Evolutionary conservation across 2,888 invertebrate species (phyloP), one percentile per base, ranked within the genome.

Genomic region (Punctoribates punctum): DNA sequence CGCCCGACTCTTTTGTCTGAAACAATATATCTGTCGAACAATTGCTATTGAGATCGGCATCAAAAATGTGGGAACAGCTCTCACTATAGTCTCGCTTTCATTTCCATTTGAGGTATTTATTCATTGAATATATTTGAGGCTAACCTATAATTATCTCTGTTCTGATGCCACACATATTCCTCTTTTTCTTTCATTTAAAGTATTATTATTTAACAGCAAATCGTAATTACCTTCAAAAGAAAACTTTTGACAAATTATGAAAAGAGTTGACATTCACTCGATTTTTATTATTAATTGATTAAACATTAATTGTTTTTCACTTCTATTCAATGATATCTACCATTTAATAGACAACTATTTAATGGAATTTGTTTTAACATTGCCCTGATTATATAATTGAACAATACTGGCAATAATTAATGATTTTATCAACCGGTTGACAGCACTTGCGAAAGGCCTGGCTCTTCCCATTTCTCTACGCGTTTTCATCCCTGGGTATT

Each of bases 41-140:
- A 81, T 83, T 42, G 82, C 81, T 74, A 79, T 83, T 54, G 83
- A 83, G 77, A 82, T 82, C 3, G 82, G 83, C 38, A 81, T 82
- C 34, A 83, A 83, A 75, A 83, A 83, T 76, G 82, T 82, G 34
- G 82, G 82, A 0, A 79, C 83, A 25, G 83, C 83, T 27, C 80
- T 83, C 78, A 82, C 83, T 11, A 79, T 83, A 70, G 79, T 83
- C 15, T 81, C 81, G 25, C 76, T 83, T 34, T 81, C 82, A 9
- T 83, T 81, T 74, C 80, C 81, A 11, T 67, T 80, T n/a, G 74
- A 79, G 67, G 80, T 80, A 78, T 54, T 13, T 20, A 34, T 70
- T 60, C 11, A 23, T 34, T 73, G n/a, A 34, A 54, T 54, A 4
- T 54, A 20, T 54, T 54, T 54, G 3, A 23, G 5, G 54, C 11